Evolutionary conservation across 2,888 invertebrate species (phyloP).

Genomic region (Rhyacophila evoluta): DNA sequence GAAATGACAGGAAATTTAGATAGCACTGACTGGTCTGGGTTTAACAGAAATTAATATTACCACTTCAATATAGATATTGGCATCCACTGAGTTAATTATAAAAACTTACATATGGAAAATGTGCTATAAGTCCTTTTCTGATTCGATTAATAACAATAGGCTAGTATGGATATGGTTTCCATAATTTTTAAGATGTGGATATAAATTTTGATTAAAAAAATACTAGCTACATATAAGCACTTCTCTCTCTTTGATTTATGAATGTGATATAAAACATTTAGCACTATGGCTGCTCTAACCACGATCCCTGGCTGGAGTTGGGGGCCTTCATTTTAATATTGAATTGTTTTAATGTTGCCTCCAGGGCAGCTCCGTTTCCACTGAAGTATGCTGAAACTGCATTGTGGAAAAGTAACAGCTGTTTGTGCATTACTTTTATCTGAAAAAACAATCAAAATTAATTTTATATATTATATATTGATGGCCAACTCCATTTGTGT

Average conservation of each 20-base stretch:
- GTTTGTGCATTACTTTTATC: conserved; percentile 99
- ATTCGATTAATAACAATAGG: background rate
- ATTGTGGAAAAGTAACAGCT: conserved; percentile 94
- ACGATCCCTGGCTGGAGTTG: conserved; percentile 51
- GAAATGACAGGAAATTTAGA: too few relatives aligned
- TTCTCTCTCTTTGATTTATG: conserved; percentile 24
- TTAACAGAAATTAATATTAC: too few relatives aligned
- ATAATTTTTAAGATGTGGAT: conserved; percentile 10
- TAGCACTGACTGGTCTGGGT: too few relatives aligned
- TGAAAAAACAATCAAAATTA: conserved; percentile 63
- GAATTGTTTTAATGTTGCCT: conserved; percentile 95
- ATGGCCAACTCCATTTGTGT: too few relatives aligned
- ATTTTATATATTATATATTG: too few relatives aligned
- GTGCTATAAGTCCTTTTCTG: too few relatives aligned
- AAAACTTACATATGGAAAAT: too few relatives aligned
- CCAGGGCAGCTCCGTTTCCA: conserved; percentile 93
- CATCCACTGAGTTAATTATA: too few relatives aligned
- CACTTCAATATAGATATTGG: too few relatives aligned
- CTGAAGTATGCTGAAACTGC: conserved; percentile 97
- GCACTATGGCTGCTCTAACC: conserved; percentile 54
- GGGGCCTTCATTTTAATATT: conserved; percentile 79
- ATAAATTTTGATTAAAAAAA: conserved; percentile 33
- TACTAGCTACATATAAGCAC: conserved; percentile 42
- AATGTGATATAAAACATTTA: background rate
- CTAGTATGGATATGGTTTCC: conserved; percentile 12